A percentile compares a stretch with the other conserved stretches of the same genome.
phyloP scores from a whole-genome alignment of 92 coral and sea anemone species.

The Phymanthus crucifer region DNA sequence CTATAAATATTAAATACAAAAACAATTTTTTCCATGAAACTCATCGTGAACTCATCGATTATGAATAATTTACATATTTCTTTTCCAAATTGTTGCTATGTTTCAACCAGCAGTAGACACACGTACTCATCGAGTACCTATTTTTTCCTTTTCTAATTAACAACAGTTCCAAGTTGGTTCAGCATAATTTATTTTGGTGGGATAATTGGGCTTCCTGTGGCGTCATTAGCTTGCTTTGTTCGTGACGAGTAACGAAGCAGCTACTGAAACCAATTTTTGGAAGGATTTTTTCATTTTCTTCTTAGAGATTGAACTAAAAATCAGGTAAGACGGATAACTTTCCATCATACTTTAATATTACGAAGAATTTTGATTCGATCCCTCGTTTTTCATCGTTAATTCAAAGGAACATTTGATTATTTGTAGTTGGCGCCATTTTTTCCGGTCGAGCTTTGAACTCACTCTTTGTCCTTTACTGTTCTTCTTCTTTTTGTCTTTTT shows the following conservation, averaged over 20 bases:
- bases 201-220: constrained; percentile 10
- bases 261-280: neutral
- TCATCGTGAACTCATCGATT: no score
- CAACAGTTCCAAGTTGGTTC: neutral
- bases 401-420: neutral
- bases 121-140: no score
- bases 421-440: constrained; percentile 24
- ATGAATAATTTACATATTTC: no score
- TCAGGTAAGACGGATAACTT: neutral
- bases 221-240: constrained; percentile 9
- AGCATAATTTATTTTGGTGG: no score
- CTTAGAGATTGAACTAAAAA: neutral
- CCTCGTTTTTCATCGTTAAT: neutral
- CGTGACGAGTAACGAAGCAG: neutral
- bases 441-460: neutral
- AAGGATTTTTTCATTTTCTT: neutral
- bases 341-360: neutral
- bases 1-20: no score
- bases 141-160: neutral
- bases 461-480: neutral
- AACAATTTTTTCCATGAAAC: no score
- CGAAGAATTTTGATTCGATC: neutral
- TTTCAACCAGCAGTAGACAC: no score
- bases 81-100: no score
- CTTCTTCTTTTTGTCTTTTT: neutral